Evolutionary conservation across 2,113 vertebrate genomes (phyloP), one percentile per base, ranked within the genome.

Genomic region (Tautogolabrus adspersus): DNA sequence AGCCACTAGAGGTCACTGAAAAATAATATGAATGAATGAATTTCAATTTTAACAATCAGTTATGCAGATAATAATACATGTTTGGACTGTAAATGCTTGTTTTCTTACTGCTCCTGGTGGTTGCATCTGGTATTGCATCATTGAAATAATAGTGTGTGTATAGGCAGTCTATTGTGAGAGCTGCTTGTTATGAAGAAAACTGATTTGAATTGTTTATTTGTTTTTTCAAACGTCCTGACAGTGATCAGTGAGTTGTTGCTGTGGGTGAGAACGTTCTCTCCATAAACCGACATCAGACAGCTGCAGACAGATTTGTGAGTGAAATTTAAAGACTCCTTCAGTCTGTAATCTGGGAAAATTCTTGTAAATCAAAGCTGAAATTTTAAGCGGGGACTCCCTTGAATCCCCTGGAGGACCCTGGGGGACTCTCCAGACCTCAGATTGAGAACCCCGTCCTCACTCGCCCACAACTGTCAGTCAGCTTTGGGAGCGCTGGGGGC

Each of bases 331-430:
- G 56, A 3, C 59, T 64, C 65, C 18, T 57, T 72, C 71, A 55
- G 40, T 63, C 85, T 87, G 62, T 85, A 80, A 85, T 86, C 40
- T 79, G 60, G 26, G 22, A 5, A 49, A 56, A 55, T 51, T 81
- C 67, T 81, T 65, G 72, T 79, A 65, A 86, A 85, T 79, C 68
- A 83, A 83, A 77, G 81, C 19, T 63, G 18, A 68, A 54, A 47
- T 63, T 18, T n/a, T 54, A 69, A 67, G 22, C 12, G 59, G 75
- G 81, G 79, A 82, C 62, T 72, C 75, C 77, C 68, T 77, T 34
- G 1, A 71, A 42, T 21, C 56, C 77, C 71, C 58, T n/a, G 46
- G 21, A 23, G 37, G 10, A 38, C 64, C 59, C 16, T 2, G 12
- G 7, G 47, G 47, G 59, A 64, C 46, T 6, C 57, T 59, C 56